These are phyloP conservation scores for Myotis brandtii DNA, from an alignment of 2,113 vertebrate species.

Conservation along the genomic window DNA sequence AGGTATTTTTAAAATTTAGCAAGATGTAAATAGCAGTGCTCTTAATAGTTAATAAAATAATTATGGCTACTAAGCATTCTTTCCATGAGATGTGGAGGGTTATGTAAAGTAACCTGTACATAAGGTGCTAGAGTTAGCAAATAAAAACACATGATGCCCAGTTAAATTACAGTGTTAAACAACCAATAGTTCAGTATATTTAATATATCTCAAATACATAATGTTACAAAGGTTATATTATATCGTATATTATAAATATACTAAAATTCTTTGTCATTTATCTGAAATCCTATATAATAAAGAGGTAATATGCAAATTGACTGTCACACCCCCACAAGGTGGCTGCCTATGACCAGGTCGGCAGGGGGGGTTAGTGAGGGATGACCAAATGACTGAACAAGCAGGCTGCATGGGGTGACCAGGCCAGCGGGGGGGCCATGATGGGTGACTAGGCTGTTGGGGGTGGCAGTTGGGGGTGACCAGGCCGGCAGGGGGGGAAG, in stretches of 20 bases:
- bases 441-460: no score
- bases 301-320: no score
- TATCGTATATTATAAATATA: not conserved
- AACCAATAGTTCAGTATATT: not conserved
- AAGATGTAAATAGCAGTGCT: not conserved
- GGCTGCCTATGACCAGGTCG: no score
- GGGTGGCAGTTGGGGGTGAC: no score
- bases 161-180: constrained; percentile 31
- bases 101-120: not conserved
- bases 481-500: no score
- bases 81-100: not conserved
- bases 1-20: constrained; percentile 1
- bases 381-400: no score
- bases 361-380: no score
- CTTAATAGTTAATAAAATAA: constrained; percentile 31
- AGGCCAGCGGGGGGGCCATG: no score
- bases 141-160: not conserved
- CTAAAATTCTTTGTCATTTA: not conserved
- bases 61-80: not conserved
- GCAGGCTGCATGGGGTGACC: no score
- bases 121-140: not conserved
- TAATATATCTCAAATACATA: not conserved
- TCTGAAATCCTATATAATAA: not conserved
- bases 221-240: not conserved
- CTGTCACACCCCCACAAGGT: no score